These are phyloP conservation scores for Drosophila leonis DNA, from an alignment of 2,888 invertebrate genomes.

Conservation along the genomic window DNA sequence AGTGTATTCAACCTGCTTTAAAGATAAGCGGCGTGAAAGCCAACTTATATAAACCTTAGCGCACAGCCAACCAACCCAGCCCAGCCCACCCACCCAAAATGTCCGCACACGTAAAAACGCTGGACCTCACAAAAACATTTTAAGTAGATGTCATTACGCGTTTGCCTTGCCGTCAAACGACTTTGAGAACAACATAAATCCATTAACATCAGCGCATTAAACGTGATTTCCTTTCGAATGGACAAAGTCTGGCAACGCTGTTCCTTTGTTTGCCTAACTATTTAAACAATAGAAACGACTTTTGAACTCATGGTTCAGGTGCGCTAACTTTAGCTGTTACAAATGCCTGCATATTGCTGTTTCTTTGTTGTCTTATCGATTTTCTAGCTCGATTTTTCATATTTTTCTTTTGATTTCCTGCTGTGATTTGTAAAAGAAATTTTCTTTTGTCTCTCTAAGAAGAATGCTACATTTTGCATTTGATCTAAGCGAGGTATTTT, in stretches of 20 bases:
- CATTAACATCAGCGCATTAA: slow-evolving; percentile 61
- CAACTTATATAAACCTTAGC: slow-evolving; percentile 31
- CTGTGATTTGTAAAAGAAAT: slow-evolving; percentile 20
- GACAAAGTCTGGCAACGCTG: slow-evolving; percentile 16
- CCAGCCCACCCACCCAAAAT: slow-evolving; percentile 8
- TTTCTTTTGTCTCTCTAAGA: neutral
- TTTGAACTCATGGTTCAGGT: slow-evolving; percentile 46
- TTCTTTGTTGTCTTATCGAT: slow-evolving; percentile 69
- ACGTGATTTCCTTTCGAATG: slow-evolving; percentile 30
- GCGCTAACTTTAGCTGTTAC: slow-evolving; percentile 21
- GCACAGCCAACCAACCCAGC: slow-evolving; percentile 5
- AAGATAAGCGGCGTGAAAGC: slow-evolving; percentile 35
- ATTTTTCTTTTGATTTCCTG: slow-evolving; percentile 33
- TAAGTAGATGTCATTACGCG: slow-evolving; percentile 52
- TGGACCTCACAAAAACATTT: slow-evolving; percentile 45
- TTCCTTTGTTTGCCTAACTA: slow-evolving; percentile 17
- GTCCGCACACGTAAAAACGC: slow-evolving; percentile 22
- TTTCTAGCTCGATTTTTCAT: slow-evolving; percentile 28
- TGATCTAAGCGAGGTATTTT: too few relatives aligned
- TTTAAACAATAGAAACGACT: slow-evolving; percentile 42
- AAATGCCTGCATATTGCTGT: slow-evolving; percentile 38
- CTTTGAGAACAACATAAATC: slow-evolving; percentile 66
- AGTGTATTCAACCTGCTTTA: slow-evolving; percentile 26
- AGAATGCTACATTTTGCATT: too few relatives aligned
- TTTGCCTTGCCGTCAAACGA: slow-evolving; percentile 29